phyloP scores from a whole-genome alignment of 2,888 invertebrate genomes.

The Drosophila eohydei region DNA sequence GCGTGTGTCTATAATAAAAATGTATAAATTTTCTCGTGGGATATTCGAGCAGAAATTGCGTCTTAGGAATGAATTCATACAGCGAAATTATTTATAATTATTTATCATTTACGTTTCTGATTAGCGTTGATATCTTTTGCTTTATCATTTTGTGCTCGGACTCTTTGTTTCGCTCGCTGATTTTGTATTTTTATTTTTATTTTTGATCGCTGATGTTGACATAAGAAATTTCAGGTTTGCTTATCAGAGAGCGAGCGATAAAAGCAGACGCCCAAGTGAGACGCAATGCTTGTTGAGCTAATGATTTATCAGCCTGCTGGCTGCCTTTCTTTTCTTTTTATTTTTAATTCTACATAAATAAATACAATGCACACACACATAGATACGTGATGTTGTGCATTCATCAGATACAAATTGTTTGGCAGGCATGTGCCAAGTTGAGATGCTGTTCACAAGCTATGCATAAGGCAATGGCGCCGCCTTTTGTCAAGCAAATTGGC shows the following conservation, averaged over 20 bases:
- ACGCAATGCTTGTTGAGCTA: slow-evolving; percentile 9
- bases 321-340: slow-evolving; percentile 33
- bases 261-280: slow-evolving; percentile 24
- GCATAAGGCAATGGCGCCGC: slow-evolving; percentile 18
- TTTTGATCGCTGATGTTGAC: slow-evolving; percentile 22
- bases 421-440: slow-evolving; percentile 35
- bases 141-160: slow-evolving; percentile 34
- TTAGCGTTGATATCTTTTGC: slow-evolving; percentile 47
- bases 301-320: slow-evolving; percentile 13
- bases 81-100: slow-evolving; percentile 68
- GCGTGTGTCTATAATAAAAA: slow-evolving; percentile 3
- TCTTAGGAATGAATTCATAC: slow-evolving; percentile 46
- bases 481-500: slow-evolving; percentile 64
- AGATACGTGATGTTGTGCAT: slow-evolving; percentile 12
- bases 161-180: neutral
- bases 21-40: neutral
- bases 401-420: slow-evolving; percentile 46
- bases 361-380: slow-evolving; percentile 2
- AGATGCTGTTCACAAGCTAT: slow-evolving; percentile 13
- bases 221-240: slow-evolving; percentile 31
- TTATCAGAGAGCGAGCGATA: slow-evolving; percentile 48
- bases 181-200: slow-evolving; percentile 6
- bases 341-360: slow-evolving; percentile 44
- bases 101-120: slow-evolving; percentile 76
- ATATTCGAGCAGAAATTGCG: slow-evolving; percentile 48